Evolutionary conservation across 2,888 invertebrate genomes (phyloP).

Genomic region (Epistrophe eligans): DNA sequence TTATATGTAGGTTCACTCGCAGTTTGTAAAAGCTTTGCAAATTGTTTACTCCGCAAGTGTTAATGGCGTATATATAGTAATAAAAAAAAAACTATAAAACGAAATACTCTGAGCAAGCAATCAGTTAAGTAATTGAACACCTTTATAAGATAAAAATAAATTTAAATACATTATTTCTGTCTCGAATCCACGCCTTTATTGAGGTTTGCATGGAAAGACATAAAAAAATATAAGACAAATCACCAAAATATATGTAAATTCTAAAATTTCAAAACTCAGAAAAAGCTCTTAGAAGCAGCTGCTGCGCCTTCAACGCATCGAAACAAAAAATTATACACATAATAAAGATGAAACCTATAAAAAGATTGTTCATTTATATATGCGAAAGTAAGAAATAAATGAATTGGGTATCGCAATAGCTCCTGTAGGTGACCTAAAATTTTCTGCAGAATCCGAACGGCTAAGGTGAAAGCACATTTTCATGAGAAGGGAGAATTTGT

Average conservation of each 20-base stretch:
- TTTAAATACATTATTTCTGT: conserved; percentile 7
- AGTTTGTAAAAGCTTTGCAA: background rate
- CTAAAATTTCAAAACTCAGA: background rate
- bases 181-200: background rate
- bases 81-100: conserved; percentile 3
- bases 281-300: background rate
- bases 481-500: too few species aligned
- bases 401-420: too few species aligned
- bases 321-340: too few species aligned
- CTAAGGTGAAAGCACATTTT: too few species aligned
- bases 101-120: background rate
- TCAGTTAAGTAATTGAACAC: background rate
- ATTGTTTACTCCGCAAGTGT: conserved; percentile 3
- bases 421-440: too few species aligned
- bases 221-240: background rate
- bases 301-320: too few species aligned
- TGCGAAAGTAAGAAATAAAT: too few species aligned
- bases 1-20: background rate
- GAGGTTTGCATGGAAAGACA: background rate
- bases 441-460: too few species aligned
- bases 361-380: too few species aligned
- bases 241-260: background rate
- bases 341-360: too few species aligned
- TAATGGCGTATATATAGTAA: background rate
- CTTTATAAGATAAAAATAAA: background rate